phyloP scores from a whole-genome alignment of 1,140 invertebrate genomes.

The Pseudomyrmex dendroicus region DNA sequence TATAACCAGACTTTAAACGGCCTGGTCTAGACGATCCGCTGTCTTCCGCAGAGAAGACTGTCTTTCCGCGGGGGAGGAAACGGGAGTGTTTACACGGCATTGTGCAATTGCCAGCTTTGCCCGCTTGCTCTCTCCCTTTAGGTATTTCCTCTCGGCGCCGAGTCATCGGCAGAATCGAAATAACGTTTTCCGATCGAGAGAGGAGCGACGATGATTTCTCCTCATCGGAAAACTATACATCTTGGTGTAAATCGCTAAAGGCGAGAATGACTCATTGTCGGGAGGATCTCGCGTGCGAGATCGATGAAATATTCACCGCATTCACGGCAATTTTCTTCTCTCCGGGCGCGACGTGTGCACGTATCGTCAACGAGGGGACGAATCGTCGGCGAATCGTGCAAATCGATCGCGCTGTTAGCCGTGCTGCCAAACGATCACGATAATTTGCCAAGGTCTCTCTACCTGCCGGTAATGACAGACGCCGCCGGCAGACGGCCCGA shows the following conservation, averaged over 20 bases:
- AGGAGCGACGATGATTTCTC: neutral
- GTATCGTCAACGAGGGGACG: conserved; percentile 5
- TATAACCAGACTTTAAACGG: conserved; percentile 64
- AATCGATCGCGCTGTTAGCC: conserved; percentile 62
- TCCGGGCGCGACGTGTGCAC: neutral
- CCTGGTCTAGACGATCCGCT: conserved; percentile 32
- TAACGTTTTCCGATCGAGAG: neutral
- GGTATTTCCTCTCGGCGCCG: no score
- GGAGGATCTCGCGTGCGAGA: neutral
- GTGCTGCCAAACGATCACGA: conserved; percentile 70
- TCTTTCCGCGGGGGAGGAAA: conserved; percentile 34
- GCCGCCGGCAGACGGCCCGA: conserved; percentile 67
- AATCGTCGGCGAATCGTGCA: conserved; percentile 28
- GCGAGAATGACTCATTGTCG: conserved; percentile 42
- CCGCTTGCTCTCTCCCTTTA: no score
- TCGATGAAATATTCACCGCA: neutral
- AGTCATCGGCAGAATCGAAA: neutral
- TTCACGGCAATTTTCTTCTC: conserved; percentile 51
- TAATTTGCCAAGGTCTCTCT: conserved; percentile 72
- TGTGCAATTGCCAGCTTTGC: neutral
- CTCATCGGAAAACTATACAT: neutral
- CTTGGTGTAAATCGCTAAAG: conserved; percentile 7
- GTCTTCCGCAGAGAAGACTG: conserved; percentile 35
- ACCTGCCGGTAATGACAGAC: conserved; percentile 77
- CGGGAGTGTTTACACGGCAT: conserved; percentile 12